Base-by-base conservation (phyloP, 2,888 invertebrate species). In the Monopis laevigella region DNA sequence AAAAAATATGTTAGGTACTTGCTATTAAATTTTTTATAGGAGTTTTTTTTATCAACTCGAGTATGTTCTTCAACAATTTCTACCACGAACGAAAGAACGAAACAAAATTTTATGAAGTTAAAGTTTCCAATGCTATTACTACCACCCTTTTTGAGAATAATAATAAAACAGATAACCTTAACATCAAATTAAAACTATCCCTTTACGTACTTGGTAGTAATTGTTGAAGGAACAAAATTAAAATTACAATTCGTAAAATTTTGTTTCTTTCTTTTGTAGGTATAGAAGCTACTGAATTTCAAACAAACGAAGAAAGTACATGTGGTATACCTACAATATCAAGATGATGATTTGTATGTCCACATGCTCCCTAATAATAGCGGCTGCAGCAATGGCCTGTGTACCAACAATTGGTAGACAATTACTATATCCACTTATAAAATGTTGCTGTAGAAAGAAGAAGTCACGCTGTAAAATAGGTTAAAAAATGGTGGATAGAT, bases 91-190 rank as follows among this genome's bases (percentile, higher is more conserved):
- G 52, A 46, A 49, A 34, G 21, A 36, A 11, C 11, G 30, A 34
- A 32, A 30, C 56, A 63, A 59, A 56, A 62, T 57, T 62, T 65
- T 65, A 70, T 68, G 65, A 65, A 59, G 47, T 28, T 39, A 10
- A 24, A n/a, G n/a, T 36, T 10, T 19, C 24, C 12, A 21, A 36
- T 16, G 12, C 24, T 13, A 12, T 24, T 24, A 17, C 26, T 39
- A 26, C 39, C 27, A 26, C 8, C 27, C 1, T 3, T 27, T 39
- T 27, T 39, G 39, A n/a, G 10, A 7, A 13, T 27, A 27, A 39
- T 14, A 21, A 8, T 19, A 19, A 7, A n/a, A 21, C n/a, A 34
- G 8, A 5, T 34, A 10, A 5, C 14, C 5, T 34, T 34, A 6
- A 34, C 14, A 5, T 14, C 8, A 59, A 57, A 46, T 42, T 38